Conservation (phyloP, 2,113 vertebrate genomes). For the Panurus biarmicus region DNA sequence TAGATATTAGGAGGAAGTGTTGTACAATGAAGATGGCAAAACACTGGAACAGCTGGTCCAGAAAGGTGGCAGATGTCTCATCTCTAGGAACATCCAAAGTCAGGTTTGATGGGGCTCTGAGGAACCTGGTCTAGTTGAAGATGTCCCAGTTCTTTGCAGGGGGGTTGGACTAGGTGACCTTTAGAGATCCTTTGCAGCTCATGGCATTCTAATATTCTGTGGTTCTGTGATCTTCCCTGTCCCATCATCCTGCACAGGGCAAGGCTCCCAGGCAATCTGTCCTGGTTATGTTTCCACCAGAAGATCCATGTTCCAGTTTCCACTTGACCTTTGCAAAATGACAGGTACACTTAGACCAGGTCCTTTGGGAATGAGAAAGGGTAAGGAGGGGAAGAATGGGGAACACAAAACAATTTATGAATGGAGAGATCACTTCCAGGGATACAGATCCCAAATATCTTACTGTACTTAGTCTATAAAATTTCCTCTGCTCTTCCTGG, state of each 20-base stretch:
- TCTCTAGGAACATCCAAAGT: neutral
- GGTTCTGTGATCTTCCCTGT: neutral
- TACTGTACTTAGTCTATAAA: neutral
- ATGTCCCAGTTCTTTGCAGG: neutral
- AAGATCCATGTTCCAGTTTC: accelerated
- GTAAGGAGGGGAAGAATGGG: neutral
- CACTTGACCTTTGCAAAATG: neutral
- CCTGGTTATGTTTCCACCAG: neutral
- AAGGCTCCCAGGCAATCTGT: neutral
- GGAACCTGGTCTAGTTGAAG: neutral
- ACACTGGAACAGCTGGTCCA: neutral
- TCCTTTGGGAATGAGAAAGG: neutral
- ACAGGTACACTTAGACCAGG: neutral
- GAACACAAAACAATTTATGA: neutral
- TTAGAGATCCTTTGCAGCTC: neutral
- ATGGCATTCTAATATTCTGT: neutral
- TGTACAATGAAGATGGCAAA: neutral
- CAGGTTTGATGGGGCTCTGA: neutral
- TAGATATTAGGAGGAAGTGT: neutral
- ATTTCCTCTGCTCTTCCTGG: neutral
- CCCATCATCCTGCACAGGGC: neutral
- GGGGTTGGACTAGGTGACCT: neutral
- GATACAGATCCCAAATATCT: neutral
- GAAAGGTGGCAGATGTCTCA: neutral
- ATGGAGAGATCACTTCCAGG: neutral